A percentile compares a stretch with the other conserved stretches of the same genome.
Evolutionary conservation across 1,140 invertebrate species (phyloP).

Genomic region (Drosophila nikananu): DNA sequence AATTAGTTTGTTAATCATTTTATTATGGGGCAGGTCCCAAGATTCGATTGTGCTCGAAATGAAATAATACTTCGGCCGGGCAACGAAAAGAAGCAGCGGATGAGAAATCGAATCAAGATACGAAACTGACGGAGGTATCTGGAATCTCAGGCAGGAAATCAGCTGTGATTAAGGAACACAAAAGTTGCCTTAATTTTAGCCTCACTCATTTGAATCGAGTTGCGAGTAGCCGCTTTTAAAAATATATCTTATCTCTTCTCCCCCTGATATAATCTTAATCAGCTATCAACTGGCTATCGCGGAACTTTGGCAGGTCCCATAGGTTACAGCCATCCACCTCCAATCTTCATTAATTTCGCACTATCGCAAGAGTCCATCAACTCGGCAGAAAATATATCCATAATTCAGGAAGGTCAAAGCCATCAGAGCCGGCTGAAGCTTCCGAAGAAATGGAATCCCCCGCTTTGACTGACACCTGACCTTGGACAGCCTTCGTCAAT

Average conservation of each 20-base stretch:
- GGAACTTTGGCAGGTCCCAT: neutral
- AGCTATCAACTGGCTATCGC: slow-evolving; percentile 1
- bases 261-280: slow-evolving; percentile 25
- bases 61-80: slow-evolving; percentile 6
- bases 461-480: slow-evolving; percentile 19
- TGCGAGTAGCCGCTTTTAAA: neutral
- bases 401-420: slow-evolving; percentile 48
- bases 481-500: slow-evolving; percentile 28
- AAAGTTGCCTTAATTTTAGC: neutral
- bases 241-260: slow-evolving; percentile 31
- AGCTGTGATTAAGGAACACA: slow-evolving; percentile 16
- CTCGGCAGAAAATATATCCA: slow-evolving; percentile 16
- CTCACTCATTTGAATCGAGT: neutral
- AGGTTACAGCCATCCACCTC: slow-evolving; percentile 21
- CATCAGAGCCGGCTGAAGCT: slow-evolving; percentile 46
- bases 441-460: slow-evolving; percentile 4
- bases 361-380: slow-evolving; percentile 47
- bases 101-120: slow-evolving; percentile 36
- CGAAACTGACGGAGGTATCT: slow-evolving; percentile 15
- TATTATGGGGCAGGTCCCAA: slow-evolving; percentile 56
- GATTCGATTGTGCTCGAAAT: slow-evolving; percentile 16
- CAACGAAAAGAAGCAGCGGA: slow-evolving; percentile 12
- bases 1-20: slow-evolving; percentile 83
- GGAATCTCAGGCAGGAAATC: slow-evolving; percentile 27
- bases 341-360: slow-evolving; percentile 46